These are phyloP conservation scores for Papilio glaucus DNA, from an alignment of 1,140 invertebrate genomes.

Conservation along the genomic window DNA sequence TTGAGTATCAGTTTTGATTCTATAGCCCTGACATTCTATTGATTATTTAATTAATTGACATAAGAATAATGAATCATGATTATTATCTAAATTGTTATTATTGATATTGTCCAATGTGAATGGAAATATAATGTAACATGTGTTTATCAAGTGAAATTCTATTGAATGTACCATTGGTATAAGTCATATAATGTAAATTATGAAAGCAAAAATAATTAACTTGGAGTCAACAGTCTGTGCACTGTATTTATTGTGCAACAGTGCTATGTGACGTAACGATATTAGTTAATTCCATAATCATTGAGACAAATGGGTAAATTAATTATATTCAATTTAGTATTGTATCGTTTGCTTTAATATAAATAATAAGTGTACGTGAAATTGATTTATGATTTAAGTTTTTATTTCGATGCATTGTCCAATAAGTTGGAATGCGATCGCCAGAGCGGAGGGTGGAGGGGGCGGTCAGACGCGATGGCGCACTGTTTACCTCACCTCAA, in stretches of 20 bases:
- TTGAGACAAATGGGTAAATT: slow-evolving; percentile 1
- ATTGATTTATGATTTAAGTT: slow-evolving; percentile 27
- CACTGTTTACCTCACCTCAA: slow-evolving; percentile 24
- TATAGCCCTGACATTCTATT: not conserved
- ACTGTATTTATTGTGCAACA: too few relatives aligned
- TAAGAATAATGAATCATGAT: not conserved
- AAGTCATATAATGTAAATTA: not conserved
- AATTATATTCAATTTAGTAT: slow-evolving; percentile 26
- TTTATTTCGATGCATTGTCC: slow-evolving; percentile 14
- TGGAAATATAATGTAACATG: slow-evolving; percentile 6
- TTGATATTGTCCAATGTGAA: not conserved
- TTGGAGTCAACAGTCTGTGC: not conserved
- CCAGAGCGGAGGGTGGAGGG: too few relatives aligned
- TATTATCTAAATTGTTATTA: not conserved
- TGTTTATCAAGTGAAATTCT: not conserved
- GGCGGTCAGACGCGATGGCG: not conserved
- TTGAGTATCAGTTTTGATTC: slow-evolving; percentile 1
- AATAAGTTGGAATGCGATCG: slow-evolving; percentile 19
- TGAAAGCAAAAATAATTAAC: not conserved
- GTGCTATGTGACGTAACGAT: not conserved
- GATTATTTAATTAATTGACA: slow-evolving; percentile 9
- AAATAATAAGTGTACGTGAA: slow-evolving; percentile 34
- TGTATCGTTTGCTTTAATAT: slow-evolving; percentile 36
- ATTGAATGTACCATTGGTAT: not conserved
- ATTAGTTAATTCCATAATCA: not conserved